phyloP scores from a whole-genome alignment of 2,888 invertebrate species.

The Furcula furcula region DNA sequence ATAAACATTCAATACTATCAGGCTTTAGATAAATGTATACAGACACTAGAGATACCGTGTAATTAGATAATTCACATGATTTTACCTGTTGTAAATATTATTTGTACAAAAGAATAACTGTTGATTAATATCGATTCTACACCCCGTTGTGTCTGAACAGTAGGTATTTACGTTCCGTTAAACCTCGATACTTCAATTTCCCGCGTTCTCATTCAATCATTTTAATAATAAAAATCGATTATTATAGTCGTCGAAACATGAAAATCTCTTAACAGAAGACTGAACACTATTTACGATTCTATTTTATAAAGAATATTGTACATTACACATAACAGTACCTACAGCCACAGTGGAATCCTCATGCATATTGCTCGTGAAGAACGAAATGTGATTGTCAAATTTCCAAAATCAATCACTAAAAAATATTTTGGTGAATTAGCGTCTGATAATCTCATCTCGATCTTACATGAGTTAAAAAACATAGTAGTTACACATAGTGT shows the following conservation, averaged over 20 bases:
- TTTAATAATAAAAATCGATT: slow-evolving; percentile 31
- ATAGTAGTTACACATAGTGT: slow-evolving; percentile 48
- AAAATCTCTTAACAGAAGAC: slow-evolving; percentile 72
- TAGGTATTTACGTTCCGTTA: slow-evolving; percentile 26
- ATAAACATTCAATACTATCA: slow-evolving; percentile 72
- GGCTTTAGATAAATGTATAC: slow-evolving; percentile 81
- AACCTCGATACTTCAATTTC: slow-evolving; percentile 22
- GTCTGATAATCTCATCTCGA: not conserved
- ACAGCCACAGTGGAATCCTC: slow-evolving; percentile 46
- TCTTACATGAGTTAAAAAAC: slow-evolving; percentile 1
- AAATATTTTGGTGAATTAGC: not conserved
- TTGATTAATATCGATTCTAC: slow-evolving; percentile 48
- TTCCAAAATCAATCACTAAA: not conserved
- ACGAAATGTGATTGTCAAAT: slow-evolving; percentile 2
- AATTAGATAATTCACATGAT: slow-evolving; percentile 38
- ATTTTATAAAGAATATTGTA: slow-evolving; percentile 77
- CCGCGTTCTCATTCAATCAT: slow-evolving; percentile 23
- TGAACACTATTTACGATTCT: slow-evolving; percentile 78
- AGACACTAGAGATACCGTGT: slow-evolving; percentile 60
- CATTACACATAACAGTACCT: slow-evolving; percentile 60
- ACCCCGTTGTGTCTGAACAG: slow-evolving; percentile 41
- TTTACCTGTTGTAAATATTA: slow-evolving; percentile 59
- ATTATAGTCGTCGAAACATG: slow-evolving; percentile 44
- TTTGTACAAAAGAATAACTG: slow-evolving; percentile 53
- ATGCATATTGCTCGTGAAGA: slow-evolving; percentile 14